These are phyloP conservation scores for Tricholaema leucomelas DNA, from an alignment of 2,113 vertebrate species.

Conservation along the genomic window DNA sequence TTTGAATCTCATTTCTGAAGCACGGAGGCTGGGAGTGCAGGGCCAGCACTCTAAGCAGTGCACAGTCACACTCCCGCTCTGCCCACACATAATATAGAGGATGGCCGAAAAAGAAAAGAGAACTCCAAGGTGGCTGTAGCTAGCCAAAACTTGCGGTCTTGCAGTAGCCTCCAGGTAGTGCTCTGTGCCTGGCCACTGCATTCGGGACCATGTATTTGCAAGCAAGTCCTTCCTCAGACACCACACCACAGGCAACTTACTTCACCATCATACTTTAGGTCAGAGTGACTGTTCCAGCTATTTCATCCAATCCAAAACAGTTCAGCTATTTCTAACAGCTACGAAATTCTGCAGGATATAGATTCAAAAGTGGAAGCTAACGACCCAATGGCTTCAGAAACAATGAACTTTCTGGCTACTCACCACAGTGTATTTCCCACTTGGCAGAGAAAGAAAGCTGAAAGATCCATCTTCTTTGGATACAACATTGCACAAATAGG, in stretches of 20 bases:
- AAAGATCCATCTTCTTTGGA: slow-evolving; percentile 93
- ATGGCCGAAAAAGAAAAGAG: background rate
- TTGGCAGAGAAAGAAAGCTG: slow-evolving; percentile 88
- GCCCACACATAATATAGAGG: background rate
- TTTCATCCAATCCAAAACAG: background rate
- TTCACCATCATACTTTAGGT: background rate
- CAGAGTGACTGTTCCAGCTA: background rate
- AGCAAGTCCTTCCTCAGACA: background rate
- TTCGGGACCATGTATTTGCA: background rate
- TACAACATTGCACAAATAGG: slow-evolving; percentile 87
- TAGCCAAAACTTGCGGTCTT: background rate
- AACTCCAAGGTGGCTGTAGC: background rate
- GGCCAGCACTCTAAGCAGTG: background rate
- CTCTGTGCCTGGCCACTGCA: background rate
- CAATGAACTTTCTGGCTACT: background rate
- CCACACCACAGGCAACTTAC: background rate
- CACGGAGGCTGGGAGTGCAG: background rate
- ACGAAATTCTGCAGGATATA: background rate
- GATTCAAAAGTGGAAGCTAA: background rate
- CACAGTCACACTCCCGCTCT: background rate
- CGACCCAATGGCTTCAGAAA: background rate
- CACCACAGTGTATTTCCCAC: slow-evolving; percentile 93
- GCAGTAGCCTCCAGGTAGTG: background rate
- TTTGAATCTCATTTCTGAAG: background rate
- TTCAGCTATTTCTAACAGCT: background rate